Base-by-base conservation (phyloP, 2,797 vertebrate genomes). In the Smutsia gigantea region DNA sequence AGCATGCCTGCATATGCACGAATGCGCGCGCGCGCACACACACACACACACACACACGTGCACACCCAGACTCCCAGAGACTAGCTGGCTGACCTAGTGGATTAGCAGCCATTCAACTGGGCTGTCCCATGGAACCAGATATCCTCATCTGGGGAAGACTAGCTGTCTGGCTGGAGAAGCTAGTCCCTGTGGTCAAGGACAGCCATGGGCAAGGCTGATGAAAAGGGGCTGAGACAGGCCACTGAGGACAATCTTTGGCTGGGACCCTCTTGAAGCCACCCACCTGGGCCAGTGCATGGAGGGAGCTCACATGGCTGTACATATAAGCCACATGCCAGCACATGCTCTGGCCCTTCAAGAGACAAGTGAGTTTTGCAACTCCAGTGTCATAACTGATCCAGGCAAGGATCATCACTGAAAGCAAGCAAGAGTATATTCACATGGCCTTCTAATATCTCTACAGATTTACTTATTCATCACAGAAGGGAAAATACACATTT, bases 171-270 rank as follows among this genome's bases (percentile, higher is more conserved):
- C 46, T 29, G 75, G 63, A 79, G 23, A 81, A 87, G 13, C 79
- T 53, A 63, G 63, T 29, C 27, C 18, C 95, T 87, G 75, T 86
- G 66, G 61, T 64, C 79, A 29, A 92, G 96, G 93, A 96, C 95
- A 96, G 94, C 97, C 93, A 92, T 97, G 96, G 13, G 85, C 87
- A 93, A 90, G n/a, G 14, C 39, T 77, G 39, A 63, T 81, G 29
- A 27, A 12, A 53, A 84, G 61, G 4, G 51, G 11, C n/a, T 15
- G 27, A 83, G 66, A 53, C 21, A 81, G 89, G 61, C n/a, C 19
- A 27, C 66, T 1, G 5, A 88, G 74, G 63, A 29, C 18, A 46
- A 25, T 53, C 14, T 2, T 64, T 46, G 4, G 51, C 17, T 57
- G 19, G 55, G 39, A 75, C 11, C 7, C 34, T 42, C 53, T 19